Percentiles rank a stretch among this genome's conserved stretches.
These are phyloP conservation scores for Manacus vitellinus DNA, from an alignment of 2,113 vertebrate genomes.

Conservation along the genomic window DNA sequence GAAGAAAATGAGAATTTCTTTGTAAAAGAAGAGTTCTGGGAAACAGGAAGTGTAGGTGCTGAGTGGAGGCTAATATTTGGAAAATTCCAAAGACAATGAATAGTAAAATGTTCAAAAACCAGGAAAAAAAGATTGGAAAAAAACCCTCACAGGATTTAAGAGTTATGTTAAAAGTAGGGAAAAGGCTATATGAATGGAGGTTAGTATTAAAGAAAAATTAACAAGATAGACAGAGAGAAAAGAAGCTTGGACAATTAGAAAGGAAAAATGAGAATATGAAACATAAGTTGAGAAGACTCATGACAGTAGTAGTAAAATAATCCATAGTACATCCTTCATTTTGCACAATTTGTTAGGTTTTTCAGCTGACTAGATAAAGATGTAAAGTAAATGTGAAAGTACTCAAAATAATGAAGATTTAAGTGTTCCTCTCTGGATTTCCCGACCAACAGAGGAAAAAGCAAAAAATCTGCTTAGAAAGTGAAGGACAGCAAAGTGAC, in stretches of 20 bases:
- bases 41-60: neutral
- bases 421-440: neutral
- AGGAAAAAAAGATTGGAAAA: too few relatives aligned
- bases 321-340: neutral
- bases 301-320: neutral
- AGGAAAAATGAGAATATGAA: neutral
- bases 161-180: neutral
- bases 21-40: neutral
- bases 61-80: neutral
- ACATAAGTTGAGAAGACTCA: neutral
- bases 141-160: fast-evolving
- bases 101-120: neutral
- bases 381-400: neutral
- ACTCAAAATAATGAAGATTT: neutral
- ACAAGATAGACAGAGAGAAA: neutral
- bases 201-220: neutral
- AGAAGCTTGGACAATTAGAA: neutral
- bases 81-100: neutral
- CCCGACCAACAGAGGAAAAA: neutral
- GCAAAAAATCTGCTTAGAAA: neutral
- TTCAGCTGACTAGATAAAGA: neutral
- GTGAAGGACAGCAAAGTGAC: neutral
- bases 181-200: neutral
- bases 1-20: neutral
- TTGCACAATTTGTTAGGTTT: neutral